Percentiles rank a stretch among this genome's conserved stretches.
These are phyloP conservation scores for Euborellia annulipes DNA, from an alignment of 1,140 invertebrate genomes.

Conservation along the genomic window DNA sequence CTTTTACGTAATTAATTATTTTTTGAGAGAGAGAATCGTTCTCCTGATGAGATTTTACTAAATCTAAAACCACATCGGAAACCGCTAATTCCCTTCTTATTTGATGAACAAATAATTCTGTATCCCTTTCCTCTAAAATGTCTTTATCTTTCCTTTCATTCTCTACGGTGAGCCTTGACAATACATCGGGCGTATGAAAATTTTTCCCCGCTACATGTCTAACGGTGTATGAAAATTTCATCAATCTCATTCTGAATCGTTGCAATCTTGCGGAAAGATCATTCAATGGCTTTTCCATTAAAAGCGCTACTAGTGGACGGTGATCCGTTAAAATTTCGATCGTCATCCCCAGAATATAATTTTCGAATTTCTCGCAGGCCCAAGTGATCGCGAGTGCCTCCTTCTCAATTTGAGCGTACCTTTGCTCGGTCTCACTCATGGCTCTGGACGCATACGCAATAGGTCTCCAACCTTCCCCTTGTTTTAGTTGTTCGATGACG, in stretches of 20 bases:
- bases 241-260: background rate
- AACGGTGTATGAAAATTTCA: too few relatives aligned
- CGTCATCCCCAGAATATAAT: constrained; percentile 3
- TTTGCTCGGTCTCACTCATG: constrained; percentile 15
- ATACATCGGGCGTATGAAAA: too few relatives aligned
- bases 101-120: too few relatives aligned
- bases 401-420: constrained; percentile 19
- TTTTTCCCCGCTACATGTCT: too few relatives aligned
- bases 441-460: constrained; percentile 21
- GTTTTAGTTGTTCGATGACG: constrained; percentile 14
- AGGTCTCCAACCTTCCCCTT: constrained; percentile 12
- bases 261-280: background rate
- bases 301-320: background rate
- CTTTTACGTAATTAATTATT: too few relatives aligned
- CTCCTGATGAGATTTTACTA: too few relatives aligned
- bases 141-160: too few relatives aligned
- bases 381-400: constrained; percentile 18
- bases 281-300: background rate
- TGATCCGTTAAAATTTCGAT: background rate
- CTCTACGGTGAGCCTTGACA: too few relatives aligned
- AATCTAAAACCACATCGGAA: too few relatives aligned
- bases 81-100: too few relatives aligned
- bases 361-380: constrained; percentile 12
- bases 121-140: too few relatives aligned
- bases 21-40: too few relatives aligned